Base-by-base conservation (phyloP, 2,797 vertebrate species). In the Micrastur ruficollis region DNA sequence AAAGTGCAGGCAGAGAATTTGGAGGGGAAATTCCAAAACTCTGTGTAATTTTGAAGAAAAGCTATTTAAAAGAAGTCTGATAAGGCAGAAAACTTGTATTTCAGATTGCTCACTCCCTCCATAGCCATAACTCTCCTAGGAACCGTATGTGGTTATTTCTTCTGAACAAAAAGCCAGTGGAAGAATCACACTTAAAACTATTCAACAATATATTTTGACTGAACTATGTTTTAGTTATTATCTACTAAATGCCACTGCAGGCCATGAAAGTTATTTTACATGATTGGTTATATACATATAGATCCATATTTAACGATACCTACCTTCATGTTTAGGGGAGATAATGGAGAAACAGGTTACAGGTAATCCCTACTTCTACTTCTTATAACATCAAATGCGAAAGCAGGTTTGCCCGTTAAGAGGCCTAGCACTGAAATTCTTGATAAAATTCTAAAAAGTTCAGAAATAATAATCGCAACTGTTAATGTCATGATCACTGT, bases 1-100 rank as follows among this genome's bases (percentile, higher is more conserved):
- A 90, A 81, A 93, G 91, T 95, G 93, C 92, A 96, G 85, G 47
- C 70, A 94, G 47, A 86, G 85, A 80, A 92, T 80, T 88, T 56
- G 49, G 76, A 95, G 80, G 59, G 80, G 74, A 96, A 94, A 96
- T 93, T 93, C 89, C 89, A 66, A 76, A 86, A 47, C 23, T 66
- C 86, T 8, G 3, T 79, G 71, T 91, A 68, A 88, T 90, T 92
- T 87, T 75, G 47, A 91, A 90, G 62, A 81, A 75, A 79, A 86
- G n/a, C 25, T 55, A 75, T 80, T 70, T 88, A 26, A 93, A 95
- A 90, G 26, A 75, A 70, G 73, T 36, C 59, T 81, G 47, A 88
- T 89, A 93, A 68, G 61, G 53, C 25, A 81, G 44, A 88, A 91
- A 71, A 26, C 14, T 44, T 70, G 8, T 68, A 19, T 82, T 91